These are phyloP conservation scores for Melanostoma scalare DNA, from an alignment of 2,888 invertebrate genomes.

Conservation along the genomic window DNA sequence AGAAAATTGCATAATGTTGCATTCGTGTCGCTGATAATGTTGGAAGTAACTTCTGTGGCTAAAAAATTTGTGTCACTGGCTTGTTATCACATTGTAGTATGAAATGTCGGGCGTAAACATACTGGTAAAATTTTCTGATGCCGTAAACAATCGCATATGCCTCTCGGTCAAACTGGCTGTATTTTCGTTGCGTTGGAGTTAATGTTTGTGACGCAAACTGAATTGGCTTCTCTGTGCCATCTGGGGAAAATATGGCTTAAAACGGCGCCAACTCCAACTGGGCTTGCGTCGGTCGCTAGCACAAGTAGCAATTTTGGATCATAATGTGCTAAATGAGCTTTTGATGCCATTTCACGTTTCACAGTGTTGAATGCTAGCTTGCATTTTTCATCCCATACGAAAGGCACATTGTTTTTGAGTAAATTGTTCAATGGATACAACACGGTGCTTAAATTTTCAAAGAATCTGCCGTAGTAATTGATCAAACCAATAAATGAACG, in stretches of 20 bases:
- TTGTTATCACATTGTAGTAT: conserved; percentile 73
- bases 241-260: conserved; percentile 40
- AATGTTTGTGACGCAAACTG: conserved; percentile 55
- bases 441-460: conserved; percentile 74
- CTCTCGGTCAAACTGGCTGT: conserved; percentile 71
- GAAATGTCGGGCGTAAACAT: conserved; percentile 79
- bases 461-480: conserved; percentile 77
- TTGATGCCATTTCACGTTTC: conserved; percentile 72
- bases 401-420: conserved; percentile 66
- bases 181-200: conserved; percentile 54
- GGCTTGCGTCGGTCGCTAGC: conserved; percentile 31
- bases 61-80: conserved; percentile 67
- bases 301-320: conserved; percentile 55
- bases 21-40: conserved; percentile 60
- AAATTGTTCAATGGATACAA: conserved; percentile 75
- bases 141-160: conserved; percentile 78
- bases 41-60: conserved; percentile 57
- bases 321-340: conserved; percentile 73
- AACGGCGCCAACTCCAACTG: conserved; percentile 19
- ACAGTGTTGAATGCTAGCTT: conserved; percentile 71
- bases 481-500: conserved; percentile 75
- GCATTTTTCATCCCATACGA: conserved; percentile 73
- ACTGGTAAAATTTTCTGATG: conserved; percentile 79
- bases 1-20: conserved; percentile 65
- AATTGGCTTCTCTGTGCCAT: conserved; percentile 43